Evolutionary conservation across 2,113 vertebrate genomes (phyloP), one percentile per base, ranked within the genome.

Genomic region (Pelecanoides urinatrix): DNA sequence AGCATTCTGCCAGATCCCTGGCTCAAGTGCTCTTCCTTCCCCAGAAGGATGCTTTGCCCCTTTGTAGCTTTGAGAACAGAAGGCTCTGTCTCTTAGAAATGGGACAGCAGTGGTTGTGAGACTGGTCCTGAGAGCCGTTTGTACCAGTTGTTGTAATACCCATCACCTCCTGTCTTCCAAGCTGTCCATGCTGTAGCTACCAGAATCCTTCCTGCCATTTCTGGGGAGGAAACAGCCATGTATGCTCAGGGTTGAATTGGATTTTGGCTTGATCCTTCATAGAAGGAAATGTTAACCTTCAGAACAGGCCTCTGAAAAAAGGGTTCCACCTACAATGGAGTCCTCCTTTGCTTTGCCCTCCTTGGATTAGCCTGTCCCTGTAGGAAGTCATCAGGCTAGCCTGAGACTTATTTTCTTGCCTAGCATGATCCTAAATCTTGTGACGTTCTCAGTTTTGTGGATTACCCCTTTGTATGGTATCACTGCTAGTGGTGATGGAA

Each of bases 171-270:
- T 36, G 62, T 92, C 45, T 79, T 88, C 82, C 36, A 73, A 47
- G 34, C 38, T 84, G 9, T 63, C 40, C 17, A 3, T 81, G 67
- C 65, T 80, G 63, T 72, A 78, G 86, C 82, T 76, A n/a, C 62
- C 50, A 36, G 77, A 86, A 23, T 71, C 52, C 27, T 86, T 56
- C 90, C 34, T 42, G 30, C 29, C 10, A 11, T 76, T 92, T 55
- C 58, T 79, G 70, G 70, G 95, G 80, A 86, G 78, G 50, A 79
- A 88, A 55, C 75, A 90, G 83, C 61, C 65, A 32, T 19, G 32
- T 65, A 40, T 67, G 74, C 90, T 96, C 92, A 92, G 95, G 90
- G 86, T 81, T 91, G 29, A 93, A 61, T 88, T 93, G 81, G 85
- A 66, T 85, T 91, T 94, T 92, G 82, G 75, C 90, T 96, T 84